phyloP scores from a whole-genome alignment of 2,888 invertebrate species.

The Idaea dimidiata region DNA sequence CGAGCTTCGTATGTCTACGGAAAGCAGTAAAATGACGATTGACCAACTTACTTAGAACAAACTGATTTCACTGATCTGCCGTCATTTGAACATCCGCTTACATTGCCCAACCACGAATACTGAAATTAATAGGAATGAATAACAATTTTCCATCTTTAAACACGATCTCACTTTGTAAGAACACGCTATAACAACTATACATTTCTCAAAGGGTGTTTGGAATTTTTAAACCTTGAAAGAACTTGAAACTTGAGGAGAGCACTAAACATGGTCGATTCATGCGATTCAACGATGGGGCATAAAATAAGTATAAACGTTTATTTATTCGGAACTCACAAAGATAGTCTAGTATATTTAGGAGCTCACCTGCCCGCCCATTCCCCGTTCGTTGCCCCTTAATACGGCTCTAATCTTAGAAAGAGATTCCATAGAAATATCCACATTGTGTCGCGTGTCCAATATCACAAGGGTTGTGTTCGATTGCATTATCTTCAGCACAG shows the following conservation, averaged over 20 bases:
- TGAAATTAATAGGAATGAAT: conserved; percentile 39
- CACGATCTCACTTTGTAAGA: too few species aligned
- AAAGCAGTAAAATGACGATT: background rate
- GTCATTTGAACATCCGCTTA: conserved; percentile 55
- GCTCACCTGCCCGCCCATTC: conserved; percentile 69
- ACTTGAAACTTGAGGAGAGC: too few species aligned
- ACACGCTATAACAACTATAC: too few species aligned
- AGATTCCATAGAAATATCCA: conserved; percentile 69
- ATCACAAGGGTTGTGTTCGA: conserved; percentile 85
- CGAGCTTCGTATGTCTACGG: too few species aligned
- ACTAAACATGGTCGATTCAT: too few species aligned
- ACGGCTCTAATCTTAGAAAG: conserved; percentile 69
- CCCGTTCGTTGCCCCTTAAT: conserved; percentile 63
- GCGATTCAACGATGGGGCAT: too few species aligned
- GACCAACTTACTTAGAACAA: conserved; percentile 52
- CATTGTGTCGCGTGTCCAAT: conserved; percentile 85
- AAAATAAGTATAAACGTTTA: too few species aligned
- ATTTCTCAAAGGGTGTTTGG: background rate
- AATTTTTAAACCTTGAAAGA: background rate
- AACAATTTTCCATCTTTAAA: background rate
- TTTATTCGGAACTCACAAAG: too few species aligned
- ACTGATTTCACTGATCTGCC: conserved; percentile 50
- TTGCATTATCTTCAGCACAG: conserved; percentile 81
- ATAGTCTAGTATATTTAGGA: background rate
- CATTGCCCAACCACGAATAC: conserved; percentile 63